These are phyloP conservation scores for Phasianus colchicus DNA, from an alignment of 2,113 vertebrate species.

Conservation along the genomic window DNA sequence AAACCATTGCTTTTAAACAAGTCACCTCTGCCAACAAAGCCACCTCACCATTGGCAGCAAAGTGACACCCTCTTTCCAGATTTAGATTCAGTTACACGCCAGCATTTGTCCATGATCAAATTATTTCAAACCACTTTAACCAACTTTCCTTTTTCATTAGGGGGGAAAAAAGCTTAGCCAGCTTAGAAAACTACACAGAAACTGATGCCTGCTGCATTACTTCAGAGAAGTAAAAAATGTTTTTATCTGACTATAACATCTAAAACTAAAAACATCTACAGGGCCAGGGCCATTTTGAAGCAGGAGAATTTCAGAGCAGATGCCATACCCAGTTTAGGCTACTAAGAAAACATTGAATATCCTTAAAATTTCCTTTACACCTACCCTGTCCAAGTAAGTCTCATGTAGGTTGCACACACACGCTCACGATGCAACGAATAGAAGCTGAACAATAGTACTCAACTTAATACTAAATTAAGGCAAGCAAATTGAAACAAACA, in stretches of 20 bases:
- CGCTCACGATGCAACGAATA: background rate
- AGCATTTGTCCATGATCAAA: background rate
- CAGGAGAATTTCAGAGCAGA: constrained; percentile 11
- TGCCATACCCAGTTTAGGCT: background rate
- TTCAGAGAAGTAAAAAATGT: constrained; percentile 18
- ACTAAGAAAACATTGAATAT: background rate
- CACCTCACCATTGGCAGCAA: background rate
- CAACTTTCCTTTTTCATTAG: background rate
- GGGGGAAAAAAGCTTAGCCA: background rate
- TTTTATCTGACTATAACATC: background rate
- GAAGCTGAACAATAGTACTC: background rate
- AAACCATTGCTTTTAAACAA: background rate
- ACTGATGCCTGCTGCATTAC: background rate
- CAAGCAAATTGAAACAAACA: background rate
- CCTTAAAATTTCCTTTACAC: constrained; percentile 18
- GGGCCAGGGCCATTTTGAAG: constrained; percentile 22
- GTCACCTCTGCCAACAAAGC: background rate
- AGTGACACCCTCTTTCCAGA: background rate
- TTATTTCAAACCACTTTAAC: background rate
- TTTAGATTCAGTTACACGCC: background rate
- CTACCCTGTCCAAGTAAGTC: background rate
- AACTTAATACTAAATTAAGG: constrained; percentile 12
- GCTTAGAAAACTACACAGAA: background rate
- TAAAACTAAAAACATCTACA: constrained; percentile 46
- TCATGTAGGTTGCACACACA: background rate